Conservation (phyloP, 30 jellyfish, hydroid and myxozoan genomes). For the Chrysaora quinquecirrha region DNA sequence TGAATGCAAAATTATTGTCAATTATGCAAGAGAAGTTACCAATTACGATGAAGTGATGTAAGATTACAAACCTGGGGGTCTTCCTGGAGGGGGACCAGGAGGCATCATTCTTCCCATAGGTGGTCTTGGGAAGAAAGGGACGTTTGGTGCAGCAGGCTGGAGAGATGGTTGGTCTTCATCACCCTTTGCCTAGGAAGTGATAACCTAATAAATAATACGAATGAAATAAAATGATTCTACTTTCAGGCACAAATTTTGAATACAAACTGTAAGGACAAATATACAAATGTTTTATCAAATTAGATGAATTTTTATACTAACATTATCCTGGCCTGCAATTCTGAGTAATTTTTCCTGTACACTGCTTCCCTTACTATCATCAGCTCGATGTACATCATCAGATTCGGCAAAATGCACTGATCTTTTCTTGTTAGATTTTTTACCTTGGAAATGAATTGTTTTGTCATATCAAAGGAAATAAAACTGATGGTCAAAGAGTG, state of each 20-base stretch:
- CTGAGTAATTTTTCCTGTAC: conserved; percentile 74
- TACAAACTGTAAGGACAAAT: no score
- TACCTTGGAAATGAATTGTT: no score
- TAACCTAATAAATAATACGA: neutral
- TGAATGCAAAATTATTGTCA: no score
- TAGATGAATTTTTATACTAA: no score
- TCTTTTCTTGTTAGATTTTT: conserved; percentile 16
- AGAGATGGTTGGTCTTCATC: conserved; percentile 24
- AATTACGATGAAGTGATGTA: no score
- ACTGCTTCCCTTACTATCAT: conserved; percentile 51
- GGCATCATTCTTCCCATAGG: conserved; percentile 89
- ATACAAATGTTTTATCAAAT: no score
- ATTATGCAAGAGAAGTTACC: no score
- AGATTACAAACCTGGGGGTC: conserved; percentile 94
- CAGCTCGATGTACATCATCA: conserved; percentile 27
- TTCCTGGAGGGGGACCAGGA: conserved; percentile 99
- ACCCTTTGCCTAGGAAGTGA: neutral
- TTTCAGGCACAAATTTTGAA: no score
- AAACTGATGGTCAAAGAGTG: no score
- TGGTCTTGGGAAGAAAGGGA: conserved; percentile 73
- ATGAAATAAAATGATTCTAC: neutral
- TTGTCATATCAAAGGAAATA: no score
- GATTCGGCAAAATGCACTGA: conserved; percentile 68
- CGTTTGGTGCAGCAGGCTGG: conserved; percentile 6
- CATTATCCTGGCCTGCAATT: conserved; percentile 79